These are phyloP conservation scores for Scomber colias DNA, from an alignment of 2,113 vertebrate species.

Conservation along the genomic window DNA sequence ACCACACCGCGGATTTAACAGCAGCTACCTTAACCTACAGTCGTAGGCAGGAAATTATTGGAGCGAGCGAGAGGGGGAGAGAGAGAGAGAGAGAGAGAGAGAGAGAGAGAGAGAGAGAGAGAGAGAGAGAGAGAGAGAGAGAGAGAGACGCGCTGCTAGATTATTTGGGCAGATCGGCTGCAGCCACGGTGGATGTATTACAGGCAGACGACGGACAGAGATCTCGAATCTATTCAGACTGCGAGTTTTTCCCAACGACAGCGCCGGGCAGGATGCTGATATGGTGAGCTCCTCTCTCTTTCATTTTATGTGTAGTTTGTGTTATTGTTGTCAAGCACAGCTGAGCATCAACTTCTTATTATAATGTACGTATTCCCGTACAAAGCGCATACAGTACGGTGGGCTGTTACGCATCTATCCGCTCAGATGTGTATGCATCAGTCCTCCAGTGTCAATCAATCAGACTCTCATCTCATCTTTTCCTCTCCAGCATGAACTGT, in stretches of 20 bases:
- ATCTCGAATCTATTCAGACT: slow-evolving; percentile 51
- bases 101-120: slow-evolving; percentile 16
- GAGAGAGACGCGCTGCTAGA: slow-evolving; percentile 68
- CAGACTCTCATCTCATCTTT: slow-evolving; percentile 31
- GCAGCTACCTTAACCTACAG: slow-evolving; percentile 51
- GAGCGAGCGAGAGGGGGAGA: slow-evolving; percentile 66
- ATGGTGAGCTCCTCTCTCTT: slow-evolving; percentile 69
- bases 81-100: slow-evolving; percentile 26
- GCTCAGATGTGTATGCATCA: background rate
- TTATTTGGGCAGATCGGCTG: slow-evolving; percentile 78
- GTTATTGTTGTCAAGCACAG: slow-evolving; percentile 20
- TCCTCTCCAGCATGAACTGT: background rate
- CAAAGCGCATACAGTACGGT: background rate
- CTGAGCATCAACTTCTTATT: slow-evolving; percentile 56
- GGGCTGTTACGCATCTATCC: slow-evolving; percentile 23
- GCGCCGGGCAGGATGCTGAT: slow-evolving; percentile 63
- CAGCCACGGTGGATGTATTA: slow-evolving; percentile 78
- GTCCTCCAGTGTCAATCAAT: slow-evolving; percentile 18
- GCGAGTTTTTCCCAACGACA: slow-evolving; percentile 52
- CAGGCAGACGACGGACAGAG: slow-evolving; percentile 59
- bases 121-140: slow-evolving; percentile 39
- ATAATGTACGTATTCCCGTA: background rate
- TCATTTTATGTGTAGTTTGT: slow-evolving; percentile 17
- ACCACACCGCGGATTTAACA: slow-evolving; percentile 36
- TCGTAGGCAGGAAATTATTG: slow-evolving; percentile 69